Evolutionary conservation across 2,113 vertebrate genomes (phyloP).

Genomic region (Sinocyclocheilus anshuiensis): DNA sequence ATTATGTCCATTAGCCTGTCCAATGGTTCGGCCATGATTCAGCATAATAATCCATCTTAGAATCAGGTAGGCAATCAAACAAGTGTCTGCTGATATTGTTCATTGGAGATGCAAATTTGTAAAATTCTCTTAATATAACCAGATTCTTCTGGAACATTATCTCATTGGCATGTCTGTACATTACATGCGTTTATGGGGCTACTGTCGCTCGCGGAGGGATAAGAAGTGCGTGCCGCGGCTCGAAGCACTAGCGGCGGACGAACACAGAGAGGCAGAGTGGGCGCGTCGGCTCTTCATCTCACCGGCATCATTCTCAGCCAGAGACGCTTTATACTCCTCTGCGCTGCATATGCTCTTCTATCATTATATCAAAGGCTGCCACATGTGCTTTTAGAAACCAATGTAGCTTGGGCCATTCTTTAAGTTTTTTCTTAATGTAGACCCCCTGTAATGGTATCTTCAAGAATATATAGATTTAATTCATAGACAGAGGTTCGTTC

Average conservation of each 20-base stretch:
- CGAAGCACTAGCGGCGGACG: conserved; percentile 65
- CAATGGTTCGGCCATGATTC: not conserved
- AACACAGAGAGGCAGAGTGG: conserved; percentile 60
- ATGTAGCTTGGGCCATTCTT: conserved; percentile 40
- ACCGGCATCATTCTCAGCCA: conserved; percentile 62
- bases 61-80: not conserved
- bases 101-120: not conserved
- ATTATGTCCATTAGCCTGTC: not conserved
- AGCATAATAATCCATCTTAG: not conserved
- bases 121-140: not conserved
- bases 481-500: conserved; percentile 31
- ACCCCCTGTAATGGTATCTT: conserved; percentile 6
- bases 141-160: not conserved
- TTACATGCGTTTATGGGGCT: conserved; percentile 2
- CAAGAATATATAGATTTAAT: conserved; percentile 12
- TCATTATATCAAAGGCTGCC: conserved; percentile 31
- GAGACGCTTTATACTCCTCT: conserved; percentile 45
- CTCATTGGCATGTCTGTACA: not conserved
- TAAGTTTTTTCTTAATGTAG: conserved; percentile 19
- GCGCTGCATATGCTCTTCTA: conserved; percentile 46
- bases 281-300: conserved; percentile 63
- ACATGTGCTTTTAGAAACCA: conserved; percentile 25
- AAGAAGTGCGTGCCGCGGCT: conserved; percentile 53
- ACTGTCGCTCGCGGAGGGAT: conserved; percentile 62
- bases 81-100: not conserved